Evolutionary conservation across 2,113 vertebrate genomes (phyloP), one percentile per base, ranked within the genome.

Genomic region (Scytalopus superciliaris): DNA sequence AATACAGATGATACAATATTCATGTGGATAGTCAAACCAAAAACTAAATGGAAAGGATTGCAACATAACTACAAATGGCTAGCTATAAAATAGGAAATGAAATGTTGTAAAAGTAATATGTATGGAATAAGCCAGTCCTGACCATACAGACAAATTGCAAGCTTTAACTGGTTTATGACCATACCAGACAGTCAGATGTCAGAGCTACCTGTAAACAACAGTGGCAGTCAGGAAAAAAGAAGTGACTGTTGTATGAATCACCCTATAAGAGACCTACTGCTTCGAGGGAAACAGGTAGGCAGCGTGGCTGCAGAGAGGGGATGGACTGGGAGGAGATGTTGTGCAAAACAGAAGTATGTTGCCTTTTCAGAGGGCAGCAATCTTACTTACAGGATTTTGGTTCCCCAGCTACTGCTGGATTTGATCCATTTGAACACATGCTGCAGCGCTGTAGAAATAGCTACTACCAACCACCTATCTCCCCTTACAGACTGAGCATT

Each of bases 241-340:
- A 27, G 2, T 0, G 1, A 31, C 6, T 19, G 1, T 5, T 39
- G 10, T 19, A 25, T 12, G 42, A 37, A 15, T 49, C 1, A 0
- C 7, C 3, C 27, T 19, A 1, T 6, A 47, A 37, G 1, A 4
- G 15, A 21, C 25, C 15, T 72, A 8, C 13, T 16, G 10, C 44
- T 66, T 40, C 0, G 2, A 47, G 56, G 16, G 57, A 24, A 83
- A 57, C 1, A 27, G 50, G 22, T 10, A 35, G 53, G 45, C 17
- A n/a, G 2, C 27, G 66, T 12, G 3, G 7, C 25, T 52, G 14
- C 12, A 50, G 44, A 60, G 31, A 57, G 13, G 33, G 25, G 10
- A 59, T 27, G 25, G 57, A 88, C 33, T 10, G 33, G 42, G 22
- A 90, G 19, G 14, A 82, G 42, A 31, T n/a, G 14, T 9, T 84